Conservation (phyloP, 1,140 invertebrate species). For the Temnothorax longispinosus region DNA sequence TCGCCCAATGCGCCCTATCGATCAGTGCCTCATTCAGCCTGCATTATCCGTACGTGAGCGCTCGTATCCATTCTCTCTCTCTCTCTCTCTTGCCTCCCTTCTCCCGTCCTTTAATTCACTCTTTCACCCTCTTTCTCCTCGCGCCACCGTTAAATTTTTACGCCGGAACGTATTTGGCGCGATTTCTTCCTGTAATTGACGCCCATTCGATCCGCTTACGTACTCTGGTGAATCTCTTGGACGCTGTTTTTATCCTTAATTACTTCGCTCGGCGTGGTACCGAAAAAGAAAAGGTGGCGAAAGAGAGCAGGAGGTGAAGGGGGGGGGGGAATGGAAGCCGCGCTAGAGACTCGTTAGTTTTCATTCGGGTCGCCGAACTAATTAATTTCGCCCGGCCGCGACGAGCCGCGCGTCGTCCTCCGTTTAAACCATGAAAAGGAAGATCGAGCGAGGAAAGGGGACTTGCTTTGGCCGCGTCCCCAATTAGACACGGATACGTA, state of each 20-base stretch:
- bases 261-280: conserved; percentile 41
- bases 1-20: conserved; percentile 49
- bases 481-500: conserved; percentile 74
- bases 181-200: conserved; percentile 60
- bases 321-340: not conserved
- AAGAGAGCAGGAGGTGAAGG: not conserved
- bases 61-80: not conserved
- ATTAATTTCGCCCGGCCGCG: conserved; percentile 62
- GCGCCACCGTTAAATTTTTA: conserved; percentile 50
- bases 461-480: conserved; percentile 53
- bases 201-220: conserved; percentile 53
- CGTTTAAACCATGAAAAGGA: conserved; percentile 61
- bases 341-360: conserved; percentile 64
- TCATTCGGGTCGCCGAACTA: conserved; percentile 64
- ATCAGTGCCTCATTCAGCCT: conserved; percentile 52
- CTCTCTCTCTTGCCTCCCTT: not conserved
- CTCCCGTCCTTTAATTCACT: conserved; percentile 37
- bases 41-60: conserved; percentile 33
- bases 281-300: conserved; percentile 52
- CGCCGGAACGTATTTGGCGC: conserved; percentile 51
- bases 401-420: conserved; percentile 25
- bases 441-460: not conserved
- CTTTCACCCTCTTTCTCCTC: conserved; percentile 27
- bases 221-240: conserved; percentile 42
- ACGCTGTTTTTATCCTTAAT: conserved; percentile 54